Conservation (phyloP, 2,888 invertebrate species). For the Perdita meconis region DNA sequence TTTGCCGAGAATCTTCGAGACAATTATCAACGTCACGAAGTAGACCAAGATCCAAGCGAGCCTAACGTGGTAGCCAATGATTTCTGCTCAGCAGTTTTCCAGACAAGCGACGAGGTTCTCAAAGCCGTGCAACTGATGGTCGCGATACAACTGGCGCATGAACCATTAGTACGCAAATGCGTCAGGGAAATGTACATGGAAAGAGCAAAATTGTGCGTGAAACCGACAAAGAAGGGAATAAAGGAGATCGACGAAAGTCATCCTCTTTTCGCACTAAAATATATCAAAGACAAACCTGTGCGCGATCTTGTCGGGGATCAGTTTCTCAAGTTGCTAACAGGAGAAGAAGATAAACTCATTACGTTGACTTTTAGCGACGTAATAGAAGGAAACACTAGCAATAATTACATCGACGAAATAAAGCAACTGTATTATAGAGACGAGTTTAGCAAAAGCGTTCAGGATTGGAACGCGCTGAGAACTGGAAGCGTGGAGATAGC, state of each 20-base stretch:
- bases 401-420: constrained; percentile 94
- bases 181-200: constrained; percentile 95
- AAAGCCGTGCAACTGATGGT: constrained; percentile 97
- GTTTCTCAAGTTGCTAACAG: constrained; percentile 92
- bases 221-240: constrained; percentile 95
- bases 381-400: constrained; percentile 91
- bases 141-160: constrained; percentile 95
- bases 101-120: constrained; percentile 91
- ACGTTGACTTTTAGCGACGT: constrained; percentile 90
- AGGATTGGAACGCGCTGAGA: constrained; percentile 97
- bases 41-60: constrained; percentile 95
- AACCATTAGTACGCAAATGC: constrained; percentile 94
- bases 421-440: constrained; percentile 95
- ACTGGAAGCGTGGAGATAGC: constrained; percentile 95
- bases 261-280: constrained; percentile 94
- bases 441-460: constrained; percentile 96
- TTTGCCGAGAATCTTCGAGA: constrained; percentile 98
- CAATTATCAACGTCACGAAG: constrained; percentile 97
- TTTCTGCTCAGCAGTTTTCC: constrained; percentile 83
- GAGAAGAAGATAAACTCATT: constrained; percentile 92
- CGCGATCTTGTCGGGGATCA: constrained; percentile 95
- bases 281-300: constrained; percentile 96
- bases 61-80: constrained; percentile 93
- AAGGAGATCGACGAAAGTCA: constrained; percentile 99
- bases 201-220: constrained; percentile 92